phyloP scores from a whole-genome alignment of 2,797 vertebrate species.

The Monodelphis domestica region DNA sequence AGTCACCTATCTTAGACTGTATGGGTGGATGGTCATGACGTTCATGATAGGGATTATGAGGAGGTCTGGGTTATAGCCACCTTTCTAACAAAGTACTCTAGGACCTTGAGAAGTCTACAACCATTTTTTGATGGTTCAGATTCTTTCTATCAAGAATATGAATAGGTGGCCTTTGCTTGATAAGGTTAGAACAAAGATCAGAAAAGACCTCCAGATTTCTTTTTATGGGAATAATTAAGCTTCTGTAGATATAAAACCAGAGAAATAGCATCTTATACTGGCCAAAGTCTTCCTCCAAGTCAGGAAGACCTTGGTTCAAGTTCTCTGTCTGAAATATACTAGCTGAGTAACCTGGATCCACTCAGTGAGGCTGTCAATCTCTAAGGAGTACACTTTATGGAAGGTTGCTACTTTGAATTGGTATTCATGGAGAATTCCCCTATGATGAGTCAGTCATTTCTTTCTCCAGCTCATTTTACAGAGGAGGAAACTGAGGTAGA shows the following conservation, averaged over 20 bases:
- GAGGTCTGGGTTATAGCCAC: constrained; percentile 34
- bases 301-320: not conserved
- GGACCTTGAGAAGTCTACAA: not conserved
- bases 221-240: not conserved
- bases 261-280: not conserved
- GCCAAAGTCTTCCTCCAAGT: not conserved
- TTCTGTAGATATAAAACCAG: not conserved
- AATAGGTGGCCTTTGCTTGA: constrained; percentile 5
- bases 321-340: not conserved
- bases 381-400: not conserved
- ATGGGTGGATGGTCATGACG: constrained; percentile 31
- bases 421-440: not conserved
- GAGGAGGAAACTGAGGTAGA: too few relatives aligned
- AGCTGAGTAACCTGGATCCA: not conserved
- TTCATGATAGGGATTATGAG: constrained; percentile 28
- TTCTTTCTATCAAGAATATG: constrained; percentile 19
- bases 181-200: not conserved
- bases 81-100: constrained; percentile 46
- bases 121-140: constrained; percentile 32
- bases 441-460: too few relatives aligned
- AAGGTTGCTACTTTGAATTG: not conserved
- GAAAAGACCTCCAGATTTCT: not conserved
- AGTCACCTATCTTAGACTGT: constrained; percentile 38
- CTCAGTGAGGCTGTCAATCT: not conserved
- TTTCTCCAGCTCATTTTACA: too few relatives aligned